Percentiles rank a stretch among this genome's conserved stretches.
Evolutionary conservation across 2,888 invertebrate genomes (phyloP).

Genomic region (Limenitis camilla): DNA sequence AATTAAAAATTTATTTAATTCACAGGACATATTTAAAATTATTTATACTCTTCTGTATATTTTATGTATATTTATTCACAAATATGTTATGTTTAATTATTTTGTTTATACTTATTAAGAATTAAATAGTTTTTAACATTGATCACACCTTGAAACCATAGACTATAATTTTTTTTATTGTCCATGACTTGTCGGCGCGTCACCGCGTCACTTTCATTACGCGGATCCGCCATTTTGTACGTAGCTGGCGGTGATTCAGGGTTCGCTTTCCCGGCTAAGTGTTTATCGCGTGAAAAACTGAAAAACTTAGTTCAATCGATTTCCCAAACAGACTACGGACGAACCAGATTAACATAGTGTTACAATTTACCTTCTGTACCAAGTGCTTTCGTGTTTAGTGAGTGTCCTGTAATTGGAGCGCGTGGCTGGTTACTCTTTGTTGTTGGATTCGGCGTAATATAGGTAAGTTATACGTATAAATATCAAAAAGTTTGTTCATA

Average conservation of each 20-base stretch:
- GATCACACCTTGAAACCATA: conserved; percentile 10
- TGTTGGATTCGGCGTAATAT: conserved; percentile 55
- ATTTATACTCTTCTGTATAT: too few species aligned
- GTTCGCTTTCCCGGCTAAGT: conserved; percentile 63
- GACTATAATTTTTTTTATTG: conserved; percentile 25
- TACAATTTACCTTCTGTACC: conserved; percentile 47
- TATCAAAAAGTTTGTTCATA: not conserved
- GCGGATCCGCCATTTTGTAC: conserved; percentile 75
- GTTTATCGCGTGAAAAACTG: conserved; percentile 61
- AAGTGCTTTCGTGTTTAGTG: conserved; percentile 71
- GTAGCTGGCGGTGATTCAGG: conserved; percentile 72
- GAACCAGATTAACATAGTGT: conserved; percentile 50
- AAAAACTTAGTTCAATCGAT: conserved; percentile 56
- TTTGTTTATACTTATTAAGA: too few species aligned
- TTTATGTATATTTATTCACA: too few species aligned
- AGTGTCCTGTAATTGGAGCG: conserved; percentile 72
- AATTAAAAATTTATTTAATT: too few species aligned
- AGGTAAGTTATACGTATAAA: conserved; percentile 15
- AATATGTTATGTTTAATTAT: too few species aligned
- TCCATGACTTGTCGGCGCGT: conserved; percentile 59
- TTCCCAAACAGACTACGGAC: conserved; percentile 50
- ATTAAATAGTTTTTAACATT: too few species aligned
- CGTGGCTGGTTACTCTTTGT: conserved; percentile 74
- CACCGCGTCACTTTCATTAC: conserved; percentile 72
- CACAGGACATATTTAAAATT: too few species aligned